Base-by-base conservation (phyloP, 64 coral and sea anemone species). In the Pocillopora verrucosa region DNA sequence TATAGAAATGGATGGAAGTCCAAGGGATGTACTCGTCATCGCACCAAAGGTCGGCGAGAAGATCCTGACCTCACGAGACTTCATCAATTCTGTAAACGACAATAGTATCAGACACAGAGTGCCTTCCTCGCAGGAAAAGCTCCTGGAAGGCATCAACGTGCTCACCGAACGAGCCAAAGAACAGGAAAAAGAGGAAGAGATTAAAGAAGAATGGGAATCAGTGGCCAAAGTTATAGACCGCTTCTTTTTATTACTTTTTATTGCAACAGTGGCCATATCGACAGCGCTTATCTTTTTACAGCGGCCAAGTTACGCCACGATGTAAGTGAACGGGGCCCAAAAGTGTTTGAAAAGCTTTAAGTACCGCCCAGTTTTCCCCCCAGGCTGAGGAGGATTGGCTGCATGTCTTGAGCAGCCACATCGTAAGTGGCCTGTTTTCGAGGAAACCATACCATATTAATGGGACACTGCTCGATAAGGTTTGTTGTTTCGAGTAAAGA, bases 201-300 rank as follows among this genome's bases (percentile, higher is more conserved):
- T 93, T 15, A 93, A 97, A 34, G 95, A 97, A 56, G 95, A 97
- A 17, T 97, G 95, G 95, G 95, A 97, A 73, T 91, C 88, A 26
- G 95, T 97, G 65, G 95, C 95, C 34, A 97, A 93, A 89, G 95
- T 97, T 75, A 92, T 97, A 74, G 95, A 97, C 92, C 80, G 95
- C 58, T 89, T 97, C 20, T 97, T 97, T 41, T 79, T 97, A 62
- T 24, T 97, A 19, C 89, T 97, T 37, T 97, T 97, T n/a, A 93
- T 97, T 82, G 95, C 88, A 76, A 97, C 95, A 1, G 95, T 97
- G 83, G 87, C 95, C 60, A 97, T 97, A 84, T 97, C 95, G 82
- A 93, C 95, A 19, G 82, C 95, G 12, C 90, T 97, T 76, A 94
- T 97, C 59, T 97, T 97, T 89, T 79, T 97, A 65, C 95, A 97